A percentile compares a stretch with the other conserved stretches of the same genome.
Evolutionary conservation across 2,888 invertebrate species (phyloP).

Genomic region (Leptopilina syphax): DNA sequence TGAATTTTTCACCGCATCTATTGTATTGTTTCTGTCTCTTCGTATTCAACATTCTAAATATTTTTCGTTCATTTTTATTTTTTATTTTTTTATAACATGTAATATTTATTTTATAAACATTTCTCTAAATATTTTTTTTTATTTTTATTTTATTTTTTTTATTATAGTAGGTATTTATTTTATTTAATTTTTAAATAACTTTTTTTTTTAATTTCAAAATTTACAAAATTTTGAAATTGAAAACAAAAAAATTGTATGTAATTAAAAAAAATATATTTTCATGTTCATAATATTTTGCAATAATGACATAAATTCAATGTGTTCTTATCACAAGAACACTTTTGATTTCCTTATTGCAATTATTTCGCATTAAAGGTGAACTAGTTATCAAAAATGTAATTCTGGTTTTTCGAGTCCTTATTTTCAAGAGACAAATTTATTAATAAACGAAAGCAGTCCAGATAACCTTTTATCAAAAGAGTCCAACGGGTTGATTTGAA

Average conservation of each 20-base stretch:
- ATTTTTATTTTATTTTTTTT: no score
- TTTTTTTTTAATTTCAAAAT: neutral
- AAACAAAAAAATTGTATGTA: neutral
- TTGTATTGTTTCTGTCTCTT: neutral
- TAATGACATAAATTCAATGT: no score
- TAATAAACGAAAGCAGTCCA: slow-evolving; percentile 6
- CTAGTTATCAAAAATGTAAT: slow-evolving; percentile 6
- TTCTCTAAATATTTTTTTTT: neutral
- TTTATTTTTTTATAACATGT: no score
- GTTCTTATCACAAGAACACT: neutral
- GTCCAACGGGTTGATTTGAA: neutral
- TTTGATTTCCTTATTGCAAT: neutral
- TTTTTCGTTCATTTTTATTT: no score
- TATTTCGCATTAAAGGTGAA: slow-evolving; percentile 15
- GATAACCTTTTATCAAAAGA: slow-evolving; percentile 15
- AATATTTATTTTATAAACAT: no score
- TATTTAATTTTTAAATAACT: no score
- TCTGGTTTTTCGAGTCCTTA: slow-evolving; percentile 9
- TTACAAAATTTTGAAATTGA: neutral
- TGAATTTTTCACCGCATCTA: neutral
- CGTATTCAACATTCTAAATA: neutral
- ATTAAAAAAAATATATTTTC: no score
- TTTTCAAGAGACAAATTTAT: neutral
- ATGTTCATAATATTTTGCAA: no score
- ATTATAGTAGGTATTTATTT: no score